Conservation (phyloP, 2,113 vertebrate species). For the Pollimyrus isidori region DNA sequence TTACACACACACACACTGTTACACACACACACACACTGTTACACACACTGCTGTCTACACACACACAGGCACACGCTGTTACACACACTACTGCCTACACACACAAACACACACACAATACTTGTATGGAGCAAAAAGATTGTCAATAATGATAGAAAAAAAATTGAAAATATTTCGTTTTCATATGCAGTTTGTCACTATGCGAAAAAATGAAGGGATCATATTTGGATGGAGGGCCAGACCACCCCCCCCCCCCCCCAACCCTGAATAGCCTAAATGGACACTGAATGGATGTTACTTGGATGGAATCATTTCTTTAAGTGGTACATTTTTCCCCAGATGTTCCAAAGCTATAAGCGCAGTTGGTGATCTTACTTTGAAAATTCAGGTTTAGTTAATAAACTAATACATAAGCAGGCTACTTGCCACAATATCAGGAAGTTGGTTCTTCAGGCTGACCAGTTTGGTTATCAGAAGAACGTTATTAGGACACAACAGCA, state of each 20-base stretch:
- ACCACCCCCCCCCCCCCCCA: not conserved
- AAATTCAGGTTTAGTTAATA: not conserved
- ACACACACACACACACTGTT: too few relatives aligned
- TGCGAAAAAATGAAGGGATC: not conserved
- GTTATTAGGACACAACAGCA: slow-evolving; percentile 20
- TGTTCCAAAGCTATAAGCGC: not conserved
- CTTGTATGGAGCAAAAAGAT: not conserved
- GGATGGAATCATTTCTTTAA: not conserved
- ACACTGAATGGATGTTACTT: not conserved
- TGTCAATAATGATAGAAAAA: not conserved
- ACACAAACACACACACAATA: not conserved
- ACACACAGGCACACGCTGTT: not conserved
- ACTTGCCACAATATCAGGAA: not conserved
- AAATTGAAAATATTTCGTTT: not conserved
- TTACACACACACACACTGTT: too few relatives aligned
- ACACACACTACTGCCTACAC: not conserved
- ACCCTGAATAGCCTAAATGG: not conserved
- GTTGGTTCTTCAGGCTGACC: not conserved
- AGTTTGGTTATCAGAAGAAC: slow-evolving; percentile 22
- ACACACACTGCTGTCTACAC: too few relatives aligned
- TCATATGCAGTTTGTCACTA: not conserved
- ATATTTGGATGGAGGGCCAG: not conserved
- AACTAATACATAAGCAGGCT: not conserved
- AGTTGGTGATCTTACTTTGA: not conserved
- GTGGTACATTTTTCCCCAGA: not conserved